These are phyloP conservation scores for Perca fluviatilis DNA, from an alignment of 2,113 vertebrate species.

Conservation along the genomic window DNA sequence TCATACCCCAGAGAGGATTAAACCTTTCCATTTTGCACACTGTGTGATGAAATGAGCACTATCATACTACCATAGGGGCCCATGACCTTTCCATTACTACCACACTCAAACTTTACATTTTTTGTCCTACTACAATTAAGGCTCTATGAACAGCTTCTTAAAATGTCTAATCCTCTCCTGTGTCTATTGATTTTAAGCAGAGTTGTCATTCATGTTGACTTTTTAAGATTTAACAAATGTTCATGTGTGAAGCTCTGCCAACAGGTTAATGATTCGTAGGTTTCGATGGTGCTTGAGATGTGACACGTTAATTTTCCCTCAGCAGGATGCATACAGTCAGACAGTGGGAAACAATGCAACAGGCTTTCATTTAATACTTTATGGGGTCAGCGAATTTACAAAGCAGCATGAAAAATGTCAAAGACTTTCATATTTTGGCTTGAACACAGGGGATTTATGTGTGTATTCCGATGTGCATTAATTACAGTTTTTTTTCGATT, in stretches of 20 bases:
- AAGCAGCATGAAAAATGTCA: slow-evolving; percentile 6
- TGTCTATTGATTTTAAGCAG: not conserved
- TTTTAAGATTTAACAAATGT: slow-evolving; percentile 23
- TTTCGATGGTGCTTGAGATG: slow-evolving; percentile 33
- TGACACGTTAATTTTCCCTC: slow-evolving; percentile 32
- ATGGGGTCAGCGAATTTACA: not conserved
- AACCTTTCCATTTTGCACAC: not conserved
- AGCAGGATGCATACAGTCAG: not conserved
- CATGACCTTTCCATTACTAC: slow-evolving; percentile 32
- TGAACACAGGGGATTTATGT: not conserved
- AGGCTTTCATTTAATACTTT: slow-evolving; percentile 25
- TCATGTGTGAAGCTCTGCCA: slow-evolving; percentile 29
- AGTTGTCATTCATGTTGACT: slow-evolving; percentile 17
- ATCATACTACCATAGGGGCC: not conserved
- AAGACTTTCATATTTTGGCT: not conserved
- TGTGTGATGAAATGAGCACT: slow-evolving; percentile 7
- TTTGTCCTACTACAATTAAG: not conserved
- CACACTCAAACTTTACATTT: slow-evolving; percentile 1
- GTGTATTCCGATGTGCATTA: not conserved
- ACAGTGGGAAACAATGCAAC: not conserved
- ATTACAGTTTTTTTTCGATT: too few species aligned
- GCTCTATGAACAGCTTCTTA: not conserved
- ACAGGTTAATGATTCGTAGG: slow-evolving; percentile 27
- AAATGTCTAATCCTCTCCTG: slow-evolving; percentile 23
- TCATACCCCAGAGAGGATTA: not conserved